Conservation (phyloP, 2,113 vertebrate genomes). For the Rallus limicola region DNA sequence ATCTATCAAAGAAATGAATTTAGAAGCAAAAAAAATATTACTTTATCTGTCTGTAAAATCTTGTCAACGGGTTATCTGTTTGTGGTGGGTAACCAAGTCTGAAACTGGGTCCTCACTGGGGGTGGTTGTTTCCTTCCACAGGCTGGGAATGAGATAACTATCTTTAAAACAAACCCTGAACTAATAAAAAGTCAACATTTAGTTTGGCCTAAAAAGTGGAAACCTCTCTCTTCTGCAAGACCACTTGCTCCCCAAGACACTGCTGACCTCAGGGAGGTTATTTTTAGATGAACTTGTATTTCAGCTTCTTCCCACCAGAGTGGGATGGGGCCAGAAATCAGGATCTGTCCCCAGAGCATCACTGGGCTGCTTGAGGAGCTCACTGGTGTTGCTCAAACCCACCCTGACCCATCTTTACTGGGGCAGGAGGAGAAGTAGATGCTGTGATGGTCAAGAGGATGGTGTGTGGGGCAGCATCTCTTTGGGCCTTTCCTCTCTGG, state of each 20-base stretch:
- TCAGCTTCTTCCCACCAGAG: background rate
- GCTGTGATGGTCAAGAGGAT: accelerated
- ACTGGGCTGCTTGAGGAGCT: background rate
- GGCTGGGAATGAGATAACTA: background rate
- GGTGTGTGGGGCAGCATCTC: background rate
- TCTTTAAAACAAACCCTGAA: background rate
- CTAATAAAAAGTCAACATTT: conserved; percentile 26
- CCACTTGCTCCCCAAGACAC: background rate
- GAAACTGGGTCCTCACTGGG: conserved; percentile 14
- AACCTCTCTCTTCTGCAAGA: background rate
- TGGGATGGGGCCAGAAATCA: background rate
- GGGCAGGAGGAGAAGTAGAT: background rate
- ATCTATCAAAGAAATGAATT: background rate
- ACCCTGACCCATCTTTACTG: accelerated
- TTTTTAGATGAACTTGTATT: background rate
- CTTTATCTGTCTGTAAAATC: conserved; percentile 11
- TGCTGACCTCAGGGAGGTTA: background rate
- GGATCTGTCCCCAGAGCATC: background rate
- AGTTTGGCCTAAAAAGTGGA: background rate
- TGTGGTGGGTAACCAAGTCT: background rate
- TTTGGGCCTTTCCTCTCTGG: background rate
- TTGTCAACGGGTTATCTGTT: background rate
- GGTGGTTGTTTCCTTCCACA: background rate
- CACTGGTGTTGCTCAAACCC: background rate
- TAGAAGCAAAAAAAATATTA: background rate